These are phyloP conservation scores for Phyllotis vaccarum DNA, from an alignment of 2,797 vertebrate species.

Conservation along the genomic window DNA sequence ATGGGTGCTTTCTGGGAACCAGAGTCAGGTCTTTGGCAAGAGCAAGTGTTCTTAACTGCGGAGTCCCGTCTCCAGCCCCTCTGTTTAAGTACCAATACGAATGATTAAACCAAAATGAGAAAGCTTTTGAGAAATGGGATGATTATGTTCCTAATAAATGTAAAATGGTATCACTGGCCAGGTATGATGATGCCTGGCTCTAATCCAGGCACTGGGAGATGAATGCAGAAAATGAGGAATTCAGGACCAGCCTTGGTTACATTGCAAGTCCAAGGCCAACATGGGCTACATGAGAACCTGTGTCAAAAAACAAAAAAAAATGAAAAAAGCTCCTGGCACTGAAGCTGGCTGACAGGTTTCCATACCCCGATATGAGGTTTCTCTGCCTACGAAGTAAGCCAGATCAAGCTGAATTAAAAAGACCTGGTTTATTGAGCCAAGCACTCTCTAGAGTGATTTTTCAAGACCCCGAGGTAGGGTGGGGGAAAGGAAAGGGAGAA, in stretches of 20 bases:
- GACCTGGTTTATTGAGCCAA: neutral
- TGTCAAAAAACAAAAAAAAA: neutral
- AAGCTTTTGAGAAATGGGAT: neutral
- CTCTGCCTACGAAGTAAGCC: neutral
- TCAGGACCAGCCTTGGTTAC: neutral
- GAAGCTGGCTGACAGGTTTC: neutral
- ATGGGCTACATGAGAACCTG: neutral
- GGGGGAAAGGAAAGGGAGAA: neutral
- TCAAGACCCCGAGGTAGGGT: neutral
- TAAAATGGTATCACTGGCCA: neutral
- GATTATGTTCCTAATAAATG: neutral
- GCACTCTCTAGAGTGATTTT: neutral
- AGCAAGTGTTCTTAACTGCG: neutral
- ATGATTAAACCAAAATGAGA: neutral
- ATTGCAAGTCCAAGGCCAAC: neutral
- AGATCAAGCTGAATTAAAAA: neutral
- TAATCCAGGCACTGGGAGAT: neutral
- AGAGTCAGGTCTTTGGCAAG: neutral
- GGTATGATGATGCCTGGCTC: neutral
- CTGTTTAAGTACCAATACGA: neutral
- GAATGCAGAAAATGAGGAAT: neutral
- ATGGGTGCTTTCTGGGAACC: neutral
- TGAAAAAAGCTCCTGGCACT: neutral
- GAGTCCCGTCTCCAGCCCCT: neutral
- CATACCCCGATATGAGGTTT: neutral